Base-by-base conservation (phyloP, 2,113 vertebrate genomes). In the Galbula dea region DNA sequence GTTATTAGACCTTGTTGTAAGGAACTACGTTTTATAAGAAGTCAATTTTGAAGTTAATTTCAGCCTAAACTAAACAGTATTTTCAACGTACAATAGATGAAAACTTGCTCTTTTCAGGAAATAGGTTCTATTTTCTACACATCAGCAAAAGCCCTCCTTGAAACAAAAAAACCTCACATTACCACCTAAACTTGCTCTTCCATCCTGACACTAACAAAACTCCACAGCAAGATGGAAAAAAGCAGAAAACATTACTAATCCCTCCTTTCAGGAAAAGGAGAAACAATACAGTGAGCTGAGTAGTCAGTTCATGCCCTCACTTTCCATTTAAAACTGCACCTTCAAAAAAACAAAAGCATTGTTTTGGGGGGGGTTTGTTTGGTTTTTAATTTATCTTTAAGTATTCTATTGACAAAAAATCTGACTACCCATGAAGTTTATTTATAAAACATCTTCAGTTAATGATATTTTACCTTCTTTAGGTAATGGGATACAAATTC, bases 1-100 rank as follows among this genome's bases (percentile, higher is more conserved):
- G 1, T 34, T 78, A 71, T 32, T 2, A 0, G 1, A 85, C 8
- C 20, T 8, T 57, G 19, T 34, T 12, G 4, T 10, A 58, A 7
- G 11, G 12, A 82, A n/a, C 6, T 23, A 4, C 15, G 26, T 49
- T 69, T 79, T 37, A 54, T n/a, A 45, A 68, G 62, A 93, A 54
- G 43, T 7, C 10, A 10, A 14, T 29, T 82, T 58, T 73, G 7
- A 65, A 72, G 34, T 39, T 32, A 30, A 74, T 77, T 86, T 83
- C 32, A 74, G 21, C 26, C 48, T 80, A 67, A 76, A 21, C 7
- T 39, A 6, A 43, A 58, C 15, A 37, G 13, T n/a, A 75, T 58
- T 87, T 87, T 66, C 52, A 63, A 57, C 11, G 51, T 1, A 77
- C 1, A 55, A 52, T 52, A 34, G 19, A 83, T 0, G 0, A 81